Evolutionary conservation across 2,888 invertebrate species (phyloP), one percentile per base, ranked within the genome.

Genomic region (Hyalella azteca): DNA sequence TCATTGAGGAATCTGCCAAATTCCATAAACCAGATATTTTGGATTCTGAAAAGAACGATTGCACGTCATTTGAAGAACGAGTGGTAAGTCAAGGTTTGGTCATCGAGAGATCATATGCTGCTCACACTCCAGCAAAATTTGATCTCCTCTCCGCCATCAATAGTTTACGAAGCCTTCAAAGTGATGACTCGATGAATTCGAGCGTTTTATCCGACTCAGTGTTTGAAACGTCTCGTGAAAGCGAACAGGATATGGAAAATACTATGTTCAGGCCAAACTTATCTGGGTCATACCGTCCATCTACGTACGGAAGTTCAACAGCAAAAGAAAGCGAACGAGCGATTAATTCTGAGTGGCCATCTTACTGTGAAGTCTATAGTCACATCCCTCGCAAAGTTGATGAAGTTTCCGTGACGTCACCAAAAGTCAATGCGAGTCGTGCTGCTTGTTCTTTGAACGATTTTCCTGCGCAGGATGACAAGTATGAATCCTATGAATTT

Each of bases 141-240:
- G 66, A 66, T 36, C 36, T 66, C 11, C 13, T 36, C 19, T 66
- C 66, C 11, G 66, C 66, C 36, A 5, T 66, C 9, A 32, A 36
- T 19, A 66, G 66, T 36, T 66, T 66, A 36, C 9, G n/a, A 29
- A 19, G 19, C 7, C 66, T 66, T 13, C 29, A 66, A n/a, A 36
- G 66, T 36, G 66, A 66, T 66, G 66, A 66, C 32, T 66, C 36
- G 9, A 36, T 39, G 15, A 36, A 66, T 66, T 36, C 19, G 19
- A 66, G 66, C n/a, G n/a, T 36, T 4, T 36, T 66, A 39, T 66
- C 66, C 2, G 66, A 66, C 36, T 66, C 66, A 7, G 66, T 66
- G 66, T 66, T 66, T 36, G 66, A 66, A 66, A 66, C 66, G 9
- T 66, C 66, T 36, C 39, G 66, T 36, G 66, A 29, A 32, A 66